Conservation (phyloP, 2,888 invertebrate species). For the Epistrophe grossulariae region DNA sequence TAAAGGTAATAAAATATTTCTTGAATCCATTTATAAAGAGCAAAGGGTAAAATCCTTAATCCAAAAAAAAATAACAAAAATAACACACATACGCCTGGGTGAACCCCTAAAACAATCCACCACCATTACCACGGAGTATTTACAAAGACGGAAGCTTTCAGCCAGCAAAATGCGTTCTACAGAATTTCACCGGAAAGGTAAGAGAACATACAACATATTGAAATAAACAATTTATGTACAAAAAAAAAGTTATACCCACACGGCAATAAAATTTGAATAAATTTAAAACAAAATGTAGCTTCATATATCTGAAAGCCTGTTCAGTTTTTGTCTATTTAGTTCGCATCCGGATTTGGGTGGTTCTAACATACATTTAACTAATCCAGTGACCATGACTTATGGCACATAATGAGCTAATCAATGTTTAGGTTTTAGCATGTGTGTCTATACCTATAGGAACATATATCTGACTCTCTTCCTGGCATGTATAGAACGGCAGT, state of each 20-base stretch:
- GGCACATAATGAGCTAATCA: slow-evolving; percentile 67
- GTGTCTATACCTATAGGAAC: neutral
- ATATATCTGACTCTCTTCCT: slow-evolving; percentile 20
- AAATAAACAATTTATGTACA: neutral
- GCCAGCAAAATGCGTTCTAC: slow-evolving; percentile 72
- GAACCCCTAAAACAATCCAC: slow-evolving; percentile 21
- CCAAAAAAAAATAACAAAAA: neutral
- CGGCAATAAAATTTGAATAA: slow-evolving; percentile 27
- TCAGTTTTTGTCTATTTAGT: slow-evolving; percentile 39
- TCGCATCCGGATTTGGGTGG: slow-evolving; percentile 70
- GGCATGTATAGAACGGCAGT: neutral
- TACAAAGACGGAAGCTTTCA: slow-evolving; percentile 70
- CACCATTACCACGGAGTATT: slow-evolving; percentile 63
- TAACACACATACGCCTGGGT: slow-evolving; percentile 35
- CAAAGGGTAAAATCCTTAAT: slow-evolving; percentile 3
- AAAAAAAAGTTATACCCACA: slow-evolving; percentile 5
- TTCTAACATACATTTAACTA: slow-evolving; percentile 66
- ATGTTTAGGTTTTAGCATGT: slow-evolving; percentile 47
- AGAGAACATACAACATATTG: slow-evolving; percentile 20
- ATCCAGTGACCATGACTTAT: slow-evolving; percentile 62
- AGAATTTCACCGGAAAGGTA: slow-evolving; percentile 74
- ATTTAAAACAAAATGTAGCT: slow-evolving; percentile 26
- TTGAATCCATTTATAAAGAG: neutral
- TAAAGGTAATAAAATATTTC: neutral
- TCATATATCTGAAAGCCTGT: slow-evolving; percentile 36